Conservation (phyloP, 2,113 vertebrate genomes). For the Protobothrops mucrosquamatus region DNA sequence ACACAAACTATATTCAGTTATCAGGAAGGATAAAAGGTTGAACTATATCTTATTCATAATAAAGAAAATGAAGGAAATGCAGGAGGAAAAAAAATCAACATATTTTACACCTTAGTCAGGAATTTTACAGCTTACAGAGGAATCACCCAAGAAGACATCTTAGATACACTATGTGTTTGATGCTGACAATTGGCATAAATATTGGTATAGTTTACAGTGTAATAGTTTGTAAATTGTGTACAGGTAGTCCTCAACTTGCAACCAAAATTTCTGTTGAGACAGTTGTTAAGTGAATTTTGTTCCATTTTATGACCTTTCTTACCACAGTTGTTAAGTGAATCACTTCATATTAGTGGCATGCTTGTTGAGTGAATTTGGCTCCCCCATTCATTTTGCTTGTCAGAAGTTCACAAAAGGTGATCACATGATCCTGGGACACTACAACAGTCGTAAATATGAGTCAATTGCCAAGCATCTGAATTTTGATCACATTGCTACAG, state of each 20-base stretch:
- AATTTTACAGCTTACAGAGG: neutral
- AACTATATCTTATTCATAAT: neutral
- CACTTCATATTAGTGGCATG: neutral
- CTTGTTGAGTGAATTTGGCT: neutral
- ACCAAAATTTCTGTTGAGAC: neutral
- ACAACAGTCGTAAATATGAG: neutral
- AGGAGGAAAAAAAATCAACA: neutral
- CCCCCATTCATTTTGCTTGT: neutral
- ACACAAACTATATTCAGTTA: neutral
- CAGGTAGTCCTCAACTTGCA: neutral
- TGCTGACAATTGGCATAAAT: neutral
- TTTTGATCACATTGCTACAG: neutral
- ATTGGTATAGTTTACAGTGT: neutral
- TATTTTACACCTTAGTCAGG: neutral
- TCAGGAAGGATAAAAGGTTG: neutral
- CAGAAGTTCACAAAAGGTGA: neutral
- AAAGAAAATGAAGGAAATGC: neutral
- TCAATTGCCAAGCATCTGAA: neutral
- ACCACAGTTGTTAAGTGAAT: neutral
- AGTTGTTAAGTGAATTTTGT: neutral
- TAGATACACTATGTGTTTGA: neutral
- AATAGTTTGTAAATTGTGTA: neutral
- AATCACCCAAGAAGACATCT: neutral
- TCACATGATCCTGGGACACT: neutral
- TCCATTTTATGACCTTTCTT: neutral